Conservation (phyloP, 2,113 vertebrate species). For the Sorex fumeus region DNA sequence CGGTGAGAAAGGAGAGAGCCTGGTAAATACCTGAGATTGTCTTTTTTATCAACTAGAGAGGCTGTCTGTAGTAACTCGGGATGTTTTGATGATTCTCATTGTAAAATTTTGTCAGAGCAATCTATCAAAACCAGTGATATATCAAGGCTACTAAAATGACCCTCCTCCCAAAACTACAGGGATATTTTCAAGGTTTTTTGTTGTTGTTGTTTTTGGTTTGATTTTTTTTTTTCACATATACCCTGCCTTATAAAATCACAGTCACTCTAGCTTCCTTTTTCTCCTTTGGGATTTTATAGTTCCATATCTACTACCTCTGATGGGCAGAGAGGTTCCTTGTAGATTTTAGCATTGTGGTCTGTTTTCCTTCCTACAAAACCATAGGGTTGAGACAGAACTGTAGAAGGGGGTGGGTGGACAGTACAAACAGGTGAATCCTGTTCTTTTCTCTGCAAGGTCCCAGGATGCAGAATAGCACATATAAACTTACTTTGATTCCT, state of each 20-base stretch:
- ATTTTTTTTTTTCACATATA: neutral
- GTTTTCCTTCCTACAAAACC: neutral
- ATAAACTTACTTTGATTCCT: neutral
- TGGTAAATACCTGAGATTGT: slow-evolving; percentile 74
- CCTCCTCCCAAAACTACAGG: slow-evolving; percentile 53
- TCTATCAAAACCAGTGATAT: slow-evolving; percentile 60
- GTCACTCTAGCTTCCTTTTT: slow-evolving; percentile 34
- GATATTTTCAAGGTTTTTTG: slow-evolving; percentile 40
- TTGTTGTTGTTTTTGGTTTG: neutral
- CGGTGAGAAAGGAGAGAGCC: slow-evolving; percentile 14
- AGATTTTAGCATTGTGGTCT: neutral
- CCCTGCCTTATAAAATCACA: slow-evolving; percentile 55
- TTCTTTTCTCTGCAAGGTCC: neutral
- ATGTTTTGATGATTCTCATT: slow-evolving; percentile 75
- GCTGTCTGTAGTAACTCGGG: slow-evolving; percentile 70
- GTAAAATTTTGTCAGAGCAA: slow-evolving; percentile 72
- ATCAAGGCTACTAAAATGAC: slow-evolving; percentile 63
- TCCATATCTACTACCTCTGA: slow-evolving; percentile 1
- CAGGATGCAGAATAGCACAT: neutral
- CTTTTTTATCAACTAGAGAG: slow-evolving; percentile 73
- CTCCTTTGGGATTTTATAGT: slow-evolving; percentile 46
- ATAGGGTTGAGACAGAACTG: neutral
- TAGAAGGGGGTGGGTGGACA: neutral
- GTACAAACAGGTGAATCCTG: too few relatives aligned
- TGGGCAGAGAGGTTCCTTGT: slow-evolving; percentile 3